phyloP scores from a whole-genome alignment of 2,797 vertebrate genomes.

The Diceros bicornis region DNA sequence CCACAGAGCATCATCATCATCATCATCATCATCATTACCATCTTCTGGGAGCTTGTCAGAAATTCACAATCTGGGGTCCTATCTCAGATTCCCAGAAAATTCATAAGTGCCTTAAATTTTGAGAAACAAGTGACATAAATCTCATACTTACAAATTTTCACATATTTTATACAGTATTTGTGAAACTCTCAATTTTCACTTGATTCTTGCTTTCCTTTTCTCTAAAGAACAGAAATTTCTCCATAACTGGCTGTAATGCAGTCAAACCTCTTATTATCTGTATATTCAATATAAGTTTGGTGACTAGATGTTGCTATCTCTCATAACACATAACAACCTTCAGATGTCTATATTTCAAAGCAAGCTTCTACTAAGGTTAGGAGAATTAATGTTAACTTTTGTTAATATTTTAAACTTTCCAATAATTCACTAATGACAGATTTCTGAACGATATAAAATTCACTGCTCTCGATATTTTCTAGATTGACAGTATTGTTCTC shows the following conservation, averaged over 20 bases:
- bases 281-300: neutral
- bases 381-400: neutral
- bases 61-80: neutral
- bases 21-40: neutral
- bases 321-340: neutral
- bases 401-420: neutral
- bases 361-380: slow-evolving; percentile 12
- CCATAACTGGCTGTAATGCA: neutral
- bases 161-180: neutral
- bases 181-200: neutral
- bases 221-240: slow-evolving; percentile 47
- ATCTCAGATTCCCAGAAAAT: neutral
- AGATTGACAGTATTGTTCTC: neutral
- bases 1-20: neutral
- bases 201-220: neutral
- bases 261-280: neutral
- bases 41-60: neutral
- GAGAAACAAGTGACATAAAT: neutral
- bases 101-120: neutral
- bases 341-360: slow-evolving; percentile 54
- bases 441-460: slow-evolving; percentile 35
- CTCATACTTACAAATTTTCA: neutral
- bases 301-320: neutral
- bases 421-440: slow-evolving; percentile 2
- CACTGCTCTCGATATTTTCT: neutral